Evolutionary conservation across 1,140 invertebrate species (phyloP).

Genomic region (Laupala kohalensis): DNA sequence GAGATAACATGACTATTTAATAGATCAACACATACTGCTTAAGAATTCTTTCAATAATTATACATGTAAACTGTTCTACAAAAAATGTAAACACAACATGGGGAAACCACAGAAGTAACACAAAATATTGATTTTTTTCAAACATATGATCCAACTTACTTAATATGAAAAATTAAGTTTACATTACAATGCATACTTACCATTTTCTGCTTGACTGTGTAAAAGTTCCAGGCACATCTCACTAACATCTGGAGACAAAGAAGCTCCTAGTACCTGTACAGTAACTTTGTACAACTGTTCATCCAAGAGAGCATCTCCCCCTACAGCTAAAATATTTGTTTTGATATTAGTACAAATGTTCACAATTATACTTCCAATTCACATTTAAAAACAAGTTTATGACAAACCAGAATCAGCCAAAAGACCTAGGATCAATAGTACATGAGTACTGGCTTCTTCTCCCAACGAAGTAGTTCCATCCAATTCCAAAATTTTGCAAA

Average conservation of each 20-base stretch:
- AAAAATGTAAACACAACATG: no score
- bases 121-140: no score
- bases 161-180: no score
- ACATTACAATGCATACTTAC: no score
- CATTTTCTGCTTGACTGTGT: constrained; percentile 58
- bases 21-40: no score
- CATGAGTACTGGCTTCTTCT: constrained; percentile 49
- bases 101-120: no score
- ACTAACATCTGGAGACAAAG: constrained; percentile 49
- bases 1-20: no score
- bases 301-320: constrained; percentile 28
- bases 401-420: constrained; percentile 48
- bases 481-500: constrained; percentile 36
- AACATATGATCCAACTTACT: no score
- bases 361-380: constrained; percentile 24
- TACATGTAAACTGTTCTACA: no score
- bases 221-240: constrained; percentile 63
- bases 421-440: constrained; percentile 55
- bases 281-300: constrained; percentile 39
- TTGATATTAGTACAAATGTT: constrained; percentile 32
- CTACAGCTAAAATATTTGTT: constrained; percentile 25
- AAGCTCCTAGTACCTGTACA: constrained; percentile 43
- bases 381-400: neutral
- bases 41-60: no score
- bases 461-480: constrained; percentile 28